Conservation (phyloP, 2,113 vertebrate species). For the Elaphurus davidianus region DNA sequence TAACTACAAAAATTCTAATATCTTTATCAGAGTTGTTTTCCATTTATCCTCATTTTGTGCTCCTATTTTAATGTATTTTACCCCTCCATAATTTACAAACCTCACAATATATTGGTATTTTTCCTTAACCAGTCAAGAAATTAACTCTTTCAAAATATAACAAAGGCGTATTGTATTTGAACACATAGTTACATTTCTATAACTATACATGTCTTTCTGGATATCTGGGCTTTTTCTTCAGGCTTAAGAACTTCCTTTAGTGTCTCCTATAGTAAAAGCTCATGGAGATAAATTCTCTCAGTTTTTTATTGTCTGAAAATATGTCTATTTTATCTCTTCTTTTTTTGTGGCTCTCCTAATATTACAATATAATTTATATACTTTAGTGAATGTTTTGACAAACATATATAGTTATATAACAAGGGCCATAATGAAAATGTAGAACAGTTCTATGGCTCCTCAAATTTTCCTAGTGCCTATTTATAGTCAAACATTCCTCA, state of each 20-base stretch:
- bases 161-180: not conserved
- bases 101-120: not conserved
- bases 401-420: not conserved
- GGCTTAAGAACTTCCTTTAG: not conserved
- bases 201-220: not conserved
- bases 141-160: not conserved
- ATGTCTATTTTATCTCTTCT: not conserved
- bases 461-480: not conserved
- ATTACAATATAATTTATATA: not conserved
- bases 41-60: not conserved
- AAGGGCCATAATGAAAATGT: not conserved
- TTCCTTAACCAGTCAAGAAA: not conserved
- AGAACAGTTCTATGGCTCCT: not conserved
- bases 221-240: not conserved
- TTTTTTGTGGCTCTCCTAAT: too few species aligned
- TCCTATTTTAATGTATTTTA: not conserved
- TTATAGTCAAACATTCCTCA: not conserved
- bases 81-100: not conserved
- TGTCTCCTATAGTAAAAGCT: not conserved
- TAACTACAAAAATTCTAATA: not conserved
- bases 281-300: not conserved
- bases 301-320: not conserved
- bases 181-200: not conserved
- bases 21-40: not conserved
- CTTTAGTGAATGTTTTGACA: not conserved